Evolutionary conservation across 30 jellyfish, hydroid and myxozoan genomes (phyloP), one percentile per base, ranked within the genome.

Genomic region (Mastigias papua): DNA sequence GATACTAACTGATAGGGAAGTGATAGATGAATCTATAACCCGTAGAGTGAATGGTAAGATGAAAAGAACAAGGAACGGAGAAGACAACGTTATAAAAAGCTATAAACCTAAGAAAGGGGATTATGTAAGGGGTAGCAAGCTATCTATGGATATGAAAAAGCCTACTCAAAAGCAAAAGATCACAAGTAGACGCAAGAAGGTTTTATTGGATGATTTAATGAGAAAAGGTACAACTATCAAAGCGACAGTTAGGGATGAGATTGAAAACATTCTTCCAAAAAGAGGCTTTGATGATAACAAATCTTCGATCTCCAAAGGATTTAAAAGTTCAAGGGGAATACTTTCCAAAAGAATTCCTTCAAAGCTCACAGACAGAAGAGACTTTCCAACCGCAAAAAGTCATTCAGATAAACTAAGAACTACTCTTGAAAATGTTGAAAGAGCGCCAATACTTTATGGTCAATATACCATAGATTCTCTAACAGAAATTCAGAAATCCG

Each of bases 1-100:
- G 34, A 72, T 85, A 16, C 33, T 85, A 69, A 85, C 94, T n/a
- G 94, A 85, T 27, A 66, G 68, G 1, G 94, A 85, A 48, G 84
- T 85, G 48, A 85, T 85, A 25, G 94, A 85, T 21, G 81, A 58
- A 33, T 26, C 74, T 1, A 63, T 11, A 15, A 26, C 13, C 23
- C 8, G 13, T 63, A 42, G 46, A 63, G 37, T 27, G 5, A 27
- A 63, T 15, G n/a, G 74, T 4, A 63, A 25, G 42, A 5, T 4
- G 42, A 4, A 63, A 25, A 37, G 23, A 63, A 25, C 7, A 42
- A 42, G 13, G 54, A 15, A 42, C 13, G 25, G 17, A 54, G 20
- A 54, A 19, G 17, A 21, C 67, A 54, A 19, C 27, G 25, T 5
- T 6, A 54, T 54, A 54, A 5, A 16, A 6, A 21, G 60, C 8